These are phyloP conservation scores for Apogon talboti DNA, from an alignment of 2,797 vertebrate species.

Conservation along the genomic window DNA sequence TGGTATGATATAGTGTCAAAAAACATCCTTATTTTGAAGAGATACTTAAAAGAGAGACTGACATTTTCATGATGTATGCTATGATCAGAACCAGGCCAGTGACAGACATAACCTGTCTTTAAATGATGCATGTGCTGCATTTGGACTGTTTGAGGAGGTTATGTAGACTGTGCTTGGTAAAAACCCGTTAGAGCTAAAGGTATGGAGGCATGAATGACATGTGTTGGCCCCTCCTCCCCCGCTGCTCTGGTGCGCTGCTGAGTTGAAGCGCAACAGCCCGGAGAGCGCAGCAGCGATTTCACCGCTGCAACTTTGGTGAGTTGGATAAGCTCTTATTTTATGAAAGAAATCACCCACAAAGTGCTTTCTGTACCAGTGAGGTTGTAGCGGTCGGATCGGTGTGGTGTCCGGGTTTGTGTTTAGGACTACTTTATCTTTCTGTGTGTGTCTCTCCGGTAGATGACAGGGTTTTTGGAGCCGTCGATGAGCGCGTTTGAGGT, in stretches of 20 bases:
- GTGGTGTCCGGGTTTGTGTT: neutral
- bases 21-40: too few relatives aligned
- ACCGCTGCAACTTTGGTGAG: conserved; percentile 77
- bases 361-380: neutral
- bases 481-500: conserved; percentile 78
- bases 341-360: neutral
- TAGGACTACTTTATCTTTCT: conserved; percentile 53
- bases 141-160: neutral
- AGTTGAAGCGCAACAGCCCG: conserved; percentile 69
- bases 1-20: too few relatives aligned
- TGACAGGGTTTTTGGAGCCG: conserved; percentile 73
- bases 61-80: too few relatives aligned
- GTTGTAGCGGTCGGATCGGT: neutral
- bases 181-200: conserved; percentile 10
- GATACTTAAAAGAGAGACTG: too few relatives aligned
- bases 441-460: conserved; percentile 62
- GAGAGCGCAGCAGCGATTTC: conserved; percentile 75
- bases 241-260: conserved; percentile 56
- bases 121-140: too few relatives aligned
- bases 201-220: conserved; percentile 70
- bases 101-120: too few relatives aligned
- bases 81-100: too few relatives aligned
- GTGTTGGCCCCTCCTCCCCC: conserved; percentile 72
- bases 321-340: conserved; percentile 52
- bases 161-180: neutral